These are phyloP conservation scores for Andrena bucephala DNA, from an alignment of 2,888 invertebrate species.

Conservation along the genomic window DNA sequence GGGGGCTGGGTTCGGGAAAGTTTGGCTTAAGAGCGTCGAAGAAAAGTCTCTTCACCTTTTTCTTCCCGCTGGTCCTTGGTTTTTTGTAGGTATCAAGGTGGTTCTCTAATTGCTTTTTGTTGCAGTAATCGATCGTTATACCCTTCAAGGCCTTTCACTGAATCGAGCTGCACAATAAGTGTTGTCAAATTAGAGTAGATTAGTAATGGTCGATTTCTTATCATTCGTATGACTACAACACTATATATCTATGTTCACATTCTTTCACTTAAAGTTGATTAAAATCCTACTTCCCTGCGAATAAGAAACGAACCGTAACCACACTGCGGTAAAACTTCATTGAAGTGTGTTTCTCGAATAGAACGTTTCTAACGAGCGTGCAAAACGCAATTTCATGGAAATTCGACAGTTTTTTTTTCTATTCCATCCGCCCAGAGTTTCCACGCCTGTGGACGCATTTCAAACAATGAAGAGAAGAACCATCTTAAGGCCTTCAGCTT, in stretches of 20 bases:
- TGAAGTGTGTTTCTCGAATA: background rate
- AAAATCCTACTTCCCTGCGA: background rate
- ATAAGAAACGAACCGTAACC: background rate
- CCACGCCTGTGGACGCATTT: background rate
- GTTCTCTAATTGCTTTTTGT: constrained; percentile 62
- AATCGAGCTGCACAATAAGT: background rate
- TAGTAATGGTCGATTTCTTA: background rate
- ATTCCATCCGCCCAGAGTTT: background rate
- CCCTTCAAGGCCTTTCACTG: constrained; percentile 10
- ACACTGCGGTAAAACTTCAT: background rate
- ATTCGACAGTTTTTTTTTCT: constrained; percentile 1
- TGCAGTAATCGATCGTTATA: constrained; percentile 54
- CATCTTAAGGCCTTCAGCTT: constrained; percentile 29
- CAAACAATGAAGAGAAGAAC: constrained; percentile 25
- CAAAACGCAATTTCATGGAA: constrained; percentile 21
- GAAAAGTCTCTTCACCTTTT: constrained; percentile 48
- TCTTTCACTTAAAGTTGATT: background rate
- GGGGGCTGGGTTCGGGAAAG: constrained; percentile 54
- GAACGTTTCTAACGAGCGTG: background rate
- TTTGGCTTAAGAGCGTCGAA: constrained; percentile 58
- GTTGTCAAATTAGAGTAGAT: background rate
- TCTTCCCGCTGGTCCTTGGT: constrained; percentile 9
- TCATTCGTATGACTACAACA: background rate
- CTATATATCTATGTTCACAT: background rate
- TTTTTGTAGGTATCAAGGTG: constrained; percentile 39